Conservation (phyloP, 2,797 vertebrate species). For the Anisognathus igniventris region DNA sequence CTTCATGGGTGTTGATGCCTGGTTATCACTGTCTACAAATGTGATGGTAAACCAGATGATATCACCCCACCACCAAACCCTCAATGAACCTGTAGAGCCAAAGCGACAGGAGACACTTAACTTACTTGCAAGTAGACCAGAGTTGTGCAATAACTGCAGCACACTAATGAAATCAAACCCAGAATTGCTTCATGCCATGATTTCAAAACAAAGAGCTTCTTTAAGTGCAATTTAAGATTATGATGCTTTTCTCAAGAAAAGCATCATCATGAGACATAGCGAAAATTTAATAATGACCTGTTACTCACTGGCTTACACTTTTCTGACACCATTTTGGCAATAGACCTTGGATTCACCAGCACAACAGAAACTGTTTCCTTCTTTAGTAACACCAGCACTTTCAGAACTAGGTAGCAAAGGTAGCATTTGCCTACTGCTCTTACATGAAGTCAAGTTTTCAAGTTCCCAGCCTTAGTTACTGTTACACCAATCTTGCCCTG, state of each 20-base stretch:
- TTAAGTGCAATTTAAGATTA: neutral
- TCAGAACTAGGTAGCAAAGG: neutral
- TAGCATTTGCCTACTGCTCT: neutral
- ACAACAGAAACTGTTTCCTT: neutral
- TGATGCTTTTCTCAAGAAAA: constrained; percentile 15
- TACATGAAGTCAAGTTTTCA: neutral
- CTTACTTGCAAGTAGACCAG: constrained; percentile 17
- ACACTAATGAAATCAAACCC: constrained; percentile 18
- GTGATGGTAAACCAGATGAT: constrained; percentile 16
- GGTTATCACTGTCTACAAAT: constrained; percentile 37
- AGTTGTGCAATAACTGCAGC: constrained; percentile 37
- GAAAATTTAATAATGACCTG: constrained; percentile 4
- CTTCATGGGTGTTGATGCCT: constrained; percentile 11
- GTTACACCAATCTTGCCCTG: neutral
- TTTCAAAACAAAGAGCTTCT: constrained; percentile 51
- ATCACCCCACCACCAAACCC: constrained; percentile 46
- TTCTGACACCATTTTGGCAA: neutral
- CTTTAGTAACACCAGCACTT: neutral
- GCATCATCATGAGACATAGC: neutral
- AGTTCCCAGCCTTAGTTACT: neutral
- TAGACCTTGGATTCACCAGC: neutral
- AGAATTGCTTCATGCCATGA: constrained; percentile 45
- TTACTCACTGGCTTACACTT: neutral
- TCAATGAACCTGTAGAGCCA: constrained; percentile 11
- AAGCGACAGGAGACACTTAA: neutral